These are phyloP conservation scores for Zygothrica quintamaculata DNA, from an alignment of 2,888 invertebrate genomes.

Conservation along the genomic window DNA sequence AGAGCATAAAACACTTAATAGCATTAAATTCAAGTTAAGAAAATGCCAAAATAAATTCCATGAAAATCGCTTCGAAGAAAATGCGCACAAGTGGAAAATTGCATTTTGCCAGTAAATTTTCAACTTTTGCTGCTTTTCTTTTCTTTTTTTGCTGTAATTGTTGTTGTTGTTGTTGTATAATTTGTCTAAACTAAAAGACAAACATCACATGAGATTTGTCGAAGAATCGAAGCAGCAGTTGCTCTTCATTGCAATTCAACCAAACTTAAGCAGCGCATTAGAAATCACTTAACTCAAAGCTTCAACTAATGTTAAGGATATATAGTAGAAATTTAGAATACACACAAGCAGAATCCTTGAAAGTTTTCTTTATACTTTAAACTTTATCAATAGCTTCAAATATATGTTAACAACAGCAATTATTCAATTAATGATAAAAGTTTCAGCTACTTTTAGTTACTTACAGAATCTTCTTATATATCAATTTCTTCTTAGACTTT, in stretches of 20 bases:
- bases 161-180: constrained; percentile 18
- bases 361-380: too few relatives aligned
- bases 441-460: too few relatives aligned
- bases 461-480: too few relatives aligned
- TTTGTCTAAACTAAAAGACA: constrained; percentile 33
- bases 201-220: constrained; percentile 9
- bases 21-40: constrained; percentile 32
- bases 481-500: too few relatives aligned
- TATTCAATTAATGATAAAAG: too few relatives aligned
- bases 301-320: too few relatives aligned
- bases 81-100: constrained; percentile 71
- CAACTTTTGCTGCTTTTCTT: not conserved
- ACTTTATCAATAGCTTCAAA: too few relatives aligned
- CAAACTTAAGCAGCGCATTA: not conserved
- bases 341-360: too few relatives aligned
- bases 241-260: not conserved
- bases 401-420: too few relatives aligned
- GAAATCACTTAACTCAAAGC: not conserved
- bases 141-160: not conserved
- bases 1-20: constrained; percentile 41
- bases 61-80: constrained; percentile 27
- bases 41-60: constrained; percentile 41
- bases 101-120: constrained; percentile 46
- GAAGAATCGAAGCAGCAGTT: constrained; percentile 2
- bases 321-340: too few relatives aligned